Evolutionary conservation across 2,888 invertebrate genomes (phyloP).

Genomic region (Watsonalla binaria): DNA sequence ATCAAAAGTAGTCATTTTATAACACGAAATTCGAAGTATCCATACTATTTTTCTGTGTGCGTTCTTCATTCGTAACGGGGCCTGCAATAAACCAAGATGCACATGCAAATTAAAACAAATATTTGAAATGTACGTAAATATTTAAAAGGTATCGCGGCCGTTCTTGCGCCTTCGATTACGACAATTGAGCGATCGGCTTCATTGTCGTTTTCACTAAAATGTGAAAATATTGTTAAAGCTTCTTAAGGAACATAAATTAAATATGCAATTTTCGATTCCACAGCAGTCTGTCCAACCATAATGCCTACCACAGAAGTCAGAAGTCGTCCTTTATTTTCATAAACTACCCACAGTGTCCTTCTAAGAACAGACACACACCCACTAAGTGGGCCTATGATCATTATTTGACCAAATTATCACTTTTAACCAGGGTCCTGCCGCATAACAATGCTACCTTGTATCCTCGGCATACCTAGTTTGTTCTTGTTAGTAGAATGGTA

Average conservation of each 20-base stretch:
- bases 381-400: conserved; percentile 70
- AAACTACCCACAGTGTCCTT: conserved; percentile 60
- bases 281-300: conserved; percentile 12
- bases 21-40: too few species aligned
- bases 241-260: background rate
- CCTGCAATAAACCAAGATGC: too few species aligned
- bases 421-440: conserved; percentile 37
- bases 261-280: background rate
- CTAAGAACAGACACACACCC: conserved; percentile 59
- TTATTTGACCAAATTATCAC: conserved; percentile 74
- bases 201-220: too few species aligned
- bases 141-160: too few species aligned
- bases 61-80: too few species aligned
- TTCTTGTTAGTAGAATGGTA: background rate
- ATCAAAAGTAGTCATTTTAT: too few species aligned
- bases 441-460: conserved; percentile 31
- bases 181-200: too few species aligned
- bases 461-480: conserved; percentile 14
- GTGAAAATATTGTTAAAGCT: background rate
- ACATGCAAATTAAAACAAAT: too few species aligned
- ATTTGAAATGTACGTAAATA: too few species aligned
- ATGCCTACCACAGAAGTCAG: conserved; percentile 71
- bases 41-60: too few species aligned
- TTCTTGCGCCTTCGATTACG: too few species aligned
- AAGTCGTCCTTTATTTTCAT: conserved; percentile 60